A percentile compares a stretch with the other conserved stretches of the same genome.
phyloP scores from a whole-genome alignment of 2,113 vertebrate genomes.

The Peromyscus maniculatus region DNA sequence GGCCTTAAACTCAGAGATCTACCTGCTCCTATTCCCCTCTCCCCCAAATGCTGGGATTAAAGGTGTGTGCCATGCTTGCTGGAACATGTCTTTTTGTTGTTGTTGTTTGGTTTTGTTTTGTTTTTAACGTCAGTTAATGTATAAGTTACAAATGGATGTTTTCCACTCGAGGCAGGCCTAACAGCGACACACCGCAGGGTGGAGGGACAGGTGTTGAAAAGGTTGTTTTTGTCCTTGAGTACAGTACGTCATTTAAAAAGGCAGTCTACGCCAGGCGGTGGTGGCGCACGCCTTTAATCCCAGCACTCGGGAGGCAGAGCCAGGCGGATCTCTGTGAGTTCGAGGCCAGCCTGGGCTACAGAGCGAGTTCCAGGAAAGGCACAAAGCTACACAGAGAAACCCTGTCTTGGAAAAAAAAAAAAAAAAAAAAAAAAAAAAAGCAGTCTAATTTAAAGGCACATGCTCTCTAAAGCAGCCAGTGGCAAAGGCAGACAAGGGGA shows the following conservation, averaged over 20 bases:
- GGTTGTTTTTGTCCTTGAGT: neutral
- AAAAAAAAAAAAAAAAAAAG: no score
- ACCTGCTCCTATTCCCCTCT: neutral
- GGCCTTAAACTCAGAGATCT: neutral
- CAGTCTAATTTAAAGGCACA: neutral
- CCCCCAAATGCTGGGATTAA: neutral
- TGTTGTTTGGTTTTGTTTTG: neutral
- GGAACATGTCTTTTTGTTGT: neutral
- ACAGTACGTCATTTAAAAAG: neutral
- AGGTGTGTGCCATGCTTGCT: neutral
- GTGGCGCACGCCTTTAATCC: no score
- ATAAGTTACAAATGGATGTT: neutral
- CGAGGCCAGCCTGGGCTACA: no score
- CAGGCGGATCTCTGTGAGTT: no score
- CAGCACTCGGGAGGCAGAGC: no score
- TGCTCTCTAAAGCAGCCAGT: neutral
- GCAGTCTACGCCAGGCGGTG: neutral
- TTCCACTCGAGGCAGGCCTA: neutral
- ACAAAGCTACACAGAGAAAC: no score
- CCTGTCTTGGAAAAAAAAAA: no score
- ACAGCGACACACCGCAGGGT: neutral
- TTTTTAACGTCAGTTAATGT: neutral
- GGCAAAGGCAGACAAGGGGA: neutral
- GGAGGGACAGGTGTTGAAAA: neutral
- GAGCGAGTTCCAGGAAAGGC: no score